A percentile compares a stretch with the other conserved stretches of the same genome.
Evolutionary conservation across 2,113 vertebrate genomes (phyloP).

Genomic region (Calyptomena viridis): DNA sequence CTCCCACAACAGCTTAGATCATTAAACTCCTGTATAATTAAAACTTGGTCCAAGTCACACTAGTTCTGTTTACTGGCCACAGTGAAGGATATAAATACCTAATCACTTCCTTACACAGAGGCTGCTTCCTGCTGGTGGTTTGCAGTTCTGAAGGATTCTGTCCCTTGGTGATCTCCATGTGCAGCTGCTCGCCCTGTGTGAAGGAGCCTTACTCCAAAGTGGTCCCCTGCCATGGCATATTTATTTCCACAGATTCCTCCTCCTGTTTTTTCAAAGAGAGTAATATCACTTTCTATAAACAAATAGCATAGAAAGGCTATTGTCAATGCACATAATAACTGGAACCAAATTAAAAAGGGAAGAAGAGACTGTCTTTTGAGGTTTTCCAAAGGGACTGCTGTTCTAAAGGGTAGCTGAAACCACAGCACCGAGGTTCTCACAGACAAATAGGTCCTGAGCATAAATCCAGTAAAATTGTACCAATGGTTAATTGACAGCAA

Average conservation of each 20-base stretch:
- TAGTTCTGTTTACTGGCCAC: conserved; percentile 70
- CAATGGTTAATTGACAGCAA: not conserved
- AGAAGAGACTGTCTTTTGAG: not conserved
- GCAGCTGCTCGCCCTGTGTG: not conserved
- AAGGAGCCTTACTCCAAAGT: not conserved
- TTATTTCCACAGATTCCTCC: not conserved
- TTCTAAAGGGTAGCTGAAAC: not conserved
- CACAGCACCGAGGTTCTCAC: not conserved
- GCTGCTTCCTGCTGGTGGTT: conserved; percentile 72
- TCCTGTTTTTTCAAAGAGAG: not conserved
- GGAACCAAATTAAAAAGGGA: not conserved
- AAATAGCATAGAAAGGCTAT: not conserved
- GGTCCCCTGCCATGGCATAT: not conserved
- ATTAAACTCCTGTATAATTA: conserved; percentile 77
- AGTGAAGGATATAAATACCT: conserved; percentile 75
- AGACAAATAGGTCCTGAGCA: not conserved
- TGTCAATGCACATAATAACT: not conserved
- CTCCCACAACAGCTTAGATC: conserved; percentile 74
- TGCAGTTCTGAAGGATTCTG: not conserved
- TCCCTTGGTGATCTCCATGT: not conserved
- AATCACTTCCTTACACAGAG: conserved; percentile 64
- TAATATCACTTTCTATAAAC: conserved; percentile 13
- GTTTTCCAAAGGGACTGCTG: not conserved
- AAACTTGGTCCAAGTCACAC: conserved; percentile 70
- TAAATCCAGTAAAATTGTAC: not conserved